Evolutionary conservation across 2,113 vertebrate genomes (phyloP).

Genomic region (Polypterus senegalus): DNA sequence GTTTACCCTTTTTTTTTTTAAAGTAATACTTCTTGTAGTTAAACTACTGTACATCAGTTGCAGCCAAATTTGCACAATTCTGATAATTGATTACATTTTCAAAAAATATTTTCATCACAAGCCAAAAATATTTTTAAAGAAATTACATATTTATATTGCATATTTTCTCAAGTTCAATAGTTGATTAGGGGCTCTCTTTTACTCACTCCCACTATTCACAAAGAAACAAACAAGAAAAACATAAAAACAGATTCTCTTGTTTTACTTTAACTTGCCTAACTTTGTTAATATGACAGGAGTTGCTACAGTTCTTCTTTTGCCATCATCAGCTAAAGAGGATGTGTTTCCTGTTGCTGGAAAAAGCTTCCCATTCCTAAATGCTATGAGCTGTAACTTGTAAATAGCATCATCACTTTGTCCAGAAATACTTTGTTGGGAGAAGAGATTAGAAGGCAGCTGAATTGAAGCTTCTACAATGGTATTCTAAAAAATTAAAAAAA

Average conservation of each 20-base stretch:
- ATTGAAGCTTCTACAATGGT: conserved; percentile 84
- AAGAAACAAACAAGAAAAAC: too few species aligned
- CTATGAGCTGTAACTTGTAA: conserved; percentile 83
- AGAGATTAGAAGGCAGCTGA: conserved; percentile 78
- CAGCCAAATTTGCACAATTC: too few species aligned
- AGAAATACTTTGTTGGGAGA: conserved; percentile 52
- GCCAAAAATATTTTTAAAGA: neutral
- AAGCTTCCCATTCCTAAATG: conserved; percentile 89
- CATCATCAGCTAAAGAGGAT: conserved; percentile 64
- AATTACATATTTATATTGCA: conserved; percentile 1
- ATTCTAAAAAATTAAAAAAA: conserved; percentile 48
- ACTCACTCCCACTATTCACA: too few species aligned
- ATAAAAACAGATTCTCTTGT: too few species aligned
- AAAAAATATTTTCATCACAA: too few species aligned
- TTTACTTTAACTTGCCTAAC: conserved; percentile 57
- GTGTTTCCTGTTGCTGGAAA: conserved; percentile 87
- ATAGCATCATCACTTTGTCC: conserved; percentile 59
- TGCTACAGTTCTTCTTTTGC: conserved; percentile 74
- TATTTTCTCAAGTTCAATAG: neutral
- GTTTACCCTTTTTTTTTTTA: too few species aligned
- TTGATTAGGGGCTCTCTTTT: too few species aligned
- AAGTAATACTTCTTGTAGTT: too few species aligned
- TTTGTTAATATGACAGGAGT: conserved; percentile 85
- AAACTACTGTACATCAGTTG: too few species aligned
- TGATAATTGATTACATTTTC: too few species aligned